Evolutionary conservation across 2,888 invertebrate genomes (phyloP), one percentile per base, ranked within the genome.

Genomic region (Beris morrisii): DNA sequence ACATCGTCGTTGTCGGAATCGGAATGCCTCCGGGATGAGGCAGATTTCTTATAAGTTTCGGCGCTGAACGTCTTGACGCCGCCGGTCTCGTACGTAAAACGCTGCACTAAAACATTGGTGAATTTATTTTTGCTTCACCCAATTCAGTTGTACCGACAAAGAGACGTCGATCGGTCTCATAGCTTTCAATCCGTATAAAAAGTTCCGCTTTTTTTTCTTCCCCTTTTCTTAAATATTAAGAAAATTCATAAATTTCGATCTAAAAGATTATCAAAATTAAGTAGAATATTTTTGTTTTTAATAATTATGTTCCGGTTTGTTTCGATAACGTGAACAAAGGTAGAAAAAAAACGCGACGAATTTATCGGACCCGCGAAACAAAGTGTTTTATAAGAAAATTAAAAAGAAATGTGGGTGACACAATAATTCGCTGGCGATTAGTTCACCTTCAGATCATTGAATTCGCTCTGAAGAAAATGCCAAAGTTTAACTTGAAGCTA

Each of bases 101-200:
- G 38, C 38, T 38, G 38, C 38, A 38, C 38, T 38, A 38, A 38
- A 38, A 38, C 38, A 38, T 38, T 9, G 22, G 38, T 38, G 38
- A 38, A 50, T 65, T 65, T 65, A 65, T 65, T 65, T 65, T 66
- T 66, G 59, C 50, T 59, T 66, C 61, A 45, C 54, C 55, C 66
- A 48, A 67, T 69, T 73, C 71, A 73, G 72, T 73, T 72, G 66
- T 68, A 71, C 69, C 69, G 70, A 68, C 69, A 70, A 70, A 67
- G 70, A 73, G 71, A 72, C 71, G 64, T 73, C 69, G 72, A 70
- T 71, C 71, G 72, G 72, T 71, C 72, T 70, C 67, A 54, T 28
- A 65, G 44, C 30, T 65, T 56, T 48, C 31, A 61, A 38, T 61
- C 61, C 61, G 61, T 11, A 43, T 38, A 22, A 38, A 38, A 38